Base-by-base conservation (phyloP, 2,113 vertebrate species). In the Chamaetylas fuelleborni region DNA sequence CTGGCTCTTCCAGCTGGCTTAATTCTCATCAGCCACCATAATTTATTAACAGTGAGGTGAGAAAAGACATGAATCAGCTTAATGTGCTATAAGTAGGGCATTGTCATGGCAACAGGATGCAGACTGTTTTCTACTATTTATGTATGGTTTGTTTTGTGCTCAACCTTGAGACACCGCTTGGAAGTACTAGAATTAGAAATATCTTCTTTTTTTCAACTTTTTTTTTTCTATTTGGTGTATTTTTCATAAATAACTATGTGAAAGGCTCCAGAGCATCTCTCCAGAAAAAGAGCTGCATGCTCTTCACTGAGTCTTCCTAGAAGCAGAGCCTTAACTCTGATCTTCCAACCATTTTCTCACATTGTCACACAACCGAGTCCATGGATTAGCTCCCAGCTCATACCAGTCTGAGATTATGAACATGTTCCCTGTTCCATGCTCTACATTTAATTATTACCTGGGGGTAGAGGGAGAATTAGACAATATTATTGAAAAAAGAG, bases 1-100 rank as follows among this genome's bases (percentile, higher is more conserved):
- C 95, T 90, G 93, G 91, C 87, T 97, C 95, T 97, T 97, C 95
- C 82, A 97, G 96, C 97, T 97, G 97, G 97, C 95, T 97, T 97
- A 94, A 96, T 97, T 98, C 97, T 97, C 97, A 97, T 98, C 97
- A 97, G 95, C 96, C 89, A 97, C 97, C 95, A 97, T 97, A 98
- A 98, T 98, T 98, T 98, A 98, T 98, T 98, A 98, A 98, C 97
- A 97, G 97, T 89, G 97, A 98, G 97, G 97, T 97, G 97, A 96
- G 97, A 98, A 98, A 98, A 98, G 97, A 98, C 97, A 98, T 98
- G 98, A 98, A 98, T 98, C 98, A 98, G 98, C 97, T 98, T 98
- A 98, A 98, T 98, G 97, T 97, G 95, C 97, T 98, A 98, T 97
- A 98, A 98, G 98, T 98, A 98, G 98, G 98, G 96, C 97, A 85